Conservation (phyloP, 1,140 invertebrate genomes). For the Heliconius melpomene region DNA sequence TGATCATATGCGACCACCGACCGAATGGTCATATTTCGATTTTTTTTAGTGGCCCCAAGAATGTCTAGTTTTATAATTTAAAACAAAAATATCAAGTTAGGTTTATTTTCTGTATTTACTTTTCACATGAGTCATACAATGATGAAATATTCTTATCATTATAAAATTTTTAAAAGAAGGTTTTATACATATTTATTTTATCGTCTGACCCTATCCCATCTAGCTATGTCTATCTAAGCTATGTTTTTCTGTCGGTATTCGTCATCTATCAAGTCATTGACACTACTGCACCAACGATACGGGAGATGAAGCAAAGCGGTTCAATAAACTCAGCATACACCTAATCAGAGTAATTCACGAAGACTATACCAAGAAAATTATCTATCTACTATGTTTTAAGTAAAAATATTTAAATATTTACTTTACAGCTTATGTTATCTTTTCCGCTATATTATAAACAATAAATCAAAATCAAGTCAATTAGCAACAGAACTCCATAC, state of each 20-base stretch:
- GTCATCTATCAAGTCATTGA: slow-evolving; percentile 77
- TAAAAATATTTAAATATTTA: slow-evolving; percentile 8
- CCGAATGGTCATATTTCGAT: too few species aligned
- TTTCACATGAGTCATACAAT: background rate
- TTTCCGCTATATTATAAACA: background rate
- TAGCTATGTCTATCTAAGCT: slow-evolving; percentile 15
- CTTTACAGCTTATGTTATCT: background rate
- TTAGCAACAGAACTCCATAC: too few species aligned
- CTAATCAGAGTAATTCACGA: slow-evolving; percentile 59
- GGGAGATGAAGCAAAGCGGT: slow-evolving; percentile 69
- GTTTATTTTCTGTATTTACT: background rate
- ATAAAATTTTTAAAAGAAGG: too few species aligned
- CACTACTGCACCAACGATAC: slow-evolving; percentile 67
- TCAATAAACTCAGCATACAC: slow-evolving; percentile 74
- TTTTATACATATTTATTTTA: background rate
- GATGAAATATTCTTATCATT: too few species aligned
- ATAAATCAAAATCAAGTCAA: background rate
- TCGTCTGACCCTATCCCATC: slow-evolving; percentile 19
- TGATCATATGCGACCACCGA: too few species aligned
- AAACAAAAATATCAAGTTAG: background rate
- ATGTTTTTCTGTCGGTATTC: slow-evolving; percentile 48
- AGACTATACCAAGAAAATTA: background rate
- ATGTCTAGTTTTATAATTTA: too few species aligned
- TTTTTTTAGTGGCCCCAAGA: too few species aligned
- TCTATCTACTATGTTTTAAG: background rate